phyloP scores from a whole-genome alignment of 2,888 invertebrate genomes.

The Biston stratarius region DNA sequence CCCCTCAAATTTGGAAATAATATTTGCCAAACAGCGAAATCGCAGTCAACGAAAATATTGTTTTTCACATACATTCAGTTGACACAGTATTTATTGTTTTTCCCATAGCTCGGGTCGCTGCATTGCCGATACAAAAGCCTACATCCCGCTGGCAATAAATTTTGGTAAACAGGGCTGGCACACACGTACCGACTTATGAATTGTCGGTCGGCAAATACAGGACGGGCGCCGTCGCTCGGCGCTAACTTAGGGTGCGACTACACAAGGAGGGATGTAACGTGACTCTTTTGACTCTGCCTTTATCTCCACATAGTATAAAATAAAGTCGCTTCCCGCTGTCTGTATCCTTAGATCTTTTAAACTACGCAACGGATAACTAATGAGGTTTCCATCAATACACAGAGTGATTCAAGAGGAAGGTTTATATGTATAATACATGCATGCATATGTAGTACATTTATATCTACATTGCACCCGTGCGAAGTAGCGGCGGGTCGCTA shows the following conservation, averaged over 20 bases:
- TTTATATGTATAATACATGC: too few species aligned
- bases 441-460: too few species aligned
- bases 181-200: slow-evolving; percentile 52
- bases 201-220: slow-evolving; percentile 69
- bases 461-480: too few species aligned
- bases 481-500: too few species aligned
- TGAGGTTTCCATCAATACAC: too few species aligned
- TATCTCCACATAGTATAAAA: background rate
- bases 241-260: slow-evolving; percentile 55
- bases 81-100: slow-evolving; percentile 51
- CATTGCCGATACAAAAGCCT: slow-evolving; percentile 42
- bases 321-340: too few species aligned
- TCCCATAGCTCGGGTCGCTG: slow-evolving; percentile 42
- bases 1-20: slow-evolving; percentile 49
- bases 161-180: slow-evolving; percentile 39
- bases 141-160: slow-evolving; percentile 41
- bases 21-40: slow-evolving; percentile 45
- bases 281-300: background rate
- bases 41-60: slow-evolving; percentile 61
- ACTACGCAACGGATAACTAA: too few species aligned
- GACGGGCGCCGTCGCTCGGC: slow-evolving; percentile 52
- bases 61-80: slow-evolving; percentile 48
- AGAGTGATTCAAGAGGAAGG: too few species aligned
- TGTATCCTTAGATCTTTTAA: too few species aligned
- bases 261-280: background rate